Percentiles rank a stretch among this genome's conserved stretches.
These are phyloP conservation scores for Lathamus discolor DNA, from an alignment of 2,113 vertebrate species.

Conservation along the genomic window DNA sequence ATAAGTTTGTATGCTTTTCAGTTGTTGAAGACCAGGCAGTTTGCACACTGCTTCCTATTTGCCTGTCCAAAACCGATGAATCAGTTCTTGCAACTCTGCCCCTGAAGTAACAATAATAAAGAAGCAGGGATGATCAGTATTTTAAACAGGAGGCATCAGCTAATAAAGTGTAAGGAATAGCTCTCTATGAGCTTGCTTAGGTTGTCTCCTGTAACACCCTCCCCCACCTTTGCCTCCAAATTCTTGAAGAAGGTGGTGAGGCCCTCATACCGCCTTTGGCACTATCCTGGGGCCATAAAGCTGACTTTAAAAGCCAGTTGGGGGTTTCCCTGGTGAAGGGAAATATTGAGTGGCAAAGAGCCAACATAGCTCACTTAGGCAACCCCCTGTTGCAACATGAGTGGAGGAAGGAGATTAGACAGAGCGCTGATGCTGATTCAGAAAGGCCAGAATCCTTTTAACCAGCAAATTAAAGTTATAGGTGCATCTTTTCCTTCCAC, in stretches of 20 bases:
- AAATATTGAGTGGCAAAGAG: constrained; percentile 66
- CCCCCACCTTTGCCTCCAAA: not conserved
- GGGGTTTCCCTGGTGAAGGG: constrained; percentile 58
- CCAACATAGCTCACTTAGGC: constrained; percentile 53
- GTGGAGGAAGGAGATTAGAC: constrained; percentile 48
- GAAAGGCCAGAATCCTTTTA: constrained; percentile 17
- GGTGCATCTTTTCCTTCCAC: not conserved
- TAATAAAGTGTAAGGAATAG: not conserved
- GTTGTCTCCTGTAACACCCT: not conserved
- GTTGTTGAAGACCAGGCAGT: not conserved
- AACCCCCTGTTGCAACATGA: constrained; percentile 58
- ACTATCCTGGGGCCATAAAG: constrained; percentile 11
- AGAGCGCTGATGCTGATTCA: constrained; percentile 38
- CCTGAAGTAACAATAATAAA: not conserved
- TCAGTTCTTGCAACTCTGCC: not conserved
- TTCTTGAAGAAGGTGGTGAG: constrained; percentile 18
- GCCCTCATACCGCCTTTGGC: not conserved
- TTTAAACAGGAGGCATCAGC: not conserved
- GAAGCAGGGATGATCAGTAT: not conserved
- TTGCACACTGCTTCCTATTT: not conserved
- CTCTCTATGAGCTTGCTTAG: not conserved
- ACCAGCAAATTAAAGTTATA: constrained; percentile 29
- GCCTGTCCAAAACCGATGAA: not conserved
- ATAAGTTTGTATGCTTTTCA: not conserved
- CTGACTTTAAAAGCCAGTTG: constrained; percentile 31